Conservation (phyloP, 1,140 invertebrate species). For the Drosophila ambigua region DNA sequence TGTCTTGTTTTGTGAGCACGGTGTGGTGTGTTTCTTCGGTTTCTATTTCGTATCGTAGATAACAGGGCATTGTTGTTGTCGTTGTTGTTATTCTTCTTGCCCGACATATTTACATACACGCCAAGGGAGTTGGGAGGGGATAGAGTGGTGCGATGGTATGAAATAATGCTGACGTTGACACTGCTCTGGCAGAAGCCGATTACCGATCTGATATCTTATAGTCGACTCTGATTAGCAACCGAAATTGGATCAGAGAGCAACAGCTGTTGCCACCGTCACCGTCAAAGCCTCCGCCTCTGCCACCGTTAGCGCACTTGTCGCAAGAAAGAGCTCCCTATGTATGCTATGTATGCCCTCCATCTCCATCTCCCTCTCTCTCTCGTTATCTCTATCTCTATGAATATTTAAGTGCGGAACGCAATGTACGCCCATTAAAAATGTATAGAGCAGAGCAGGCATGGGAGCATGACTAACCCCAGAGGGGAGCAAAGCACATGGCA, state of each 20-base stretch:
- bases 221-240: constrained; percentile 43
- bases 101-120: constrained; percentile 70
- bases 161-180: constrained; percentile 56
- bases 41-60: constrained; percentile 60
- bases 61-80: constrained; percentile 49
- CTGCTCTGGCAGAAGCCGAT: constrained; percentile 17
- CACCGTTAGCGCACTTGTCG: constrained; percentile 16
- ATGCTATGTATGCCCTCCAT: no score
- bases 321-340: background rate
- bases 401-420: constrained; percentile 13
- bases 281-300: background rate
- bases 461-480: constrained; percentile 30
- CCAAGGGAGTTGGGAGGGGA: background rate
- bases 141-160: constrained; percentile 9
- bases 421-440: constrained; percentile 38
- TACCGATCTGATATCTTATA: constrained; percentile 32
- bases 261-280: constrained; percentile 24
- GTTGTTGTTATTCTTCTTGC: constrained; percentile 39
- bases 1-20: constrained; percentile 13
- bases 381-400: constrained; percentile 27
- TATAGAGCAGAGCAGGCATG: constrained; percentile 29
- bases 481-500: constrained; percentile 41
- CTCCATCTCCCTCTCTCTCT: no score
- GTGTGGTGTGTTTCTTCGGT: constrained; percentile 52
- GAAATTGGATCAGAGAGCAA: constrained; percentile 40